Percentiles rank a stretch among this genome's conserved stretches.
These are phyloP conservation scores for Lepisosteus osseus DNA, from an alignment of 2,113 vertebrate species.

Conservation along the genomic window DNA sequence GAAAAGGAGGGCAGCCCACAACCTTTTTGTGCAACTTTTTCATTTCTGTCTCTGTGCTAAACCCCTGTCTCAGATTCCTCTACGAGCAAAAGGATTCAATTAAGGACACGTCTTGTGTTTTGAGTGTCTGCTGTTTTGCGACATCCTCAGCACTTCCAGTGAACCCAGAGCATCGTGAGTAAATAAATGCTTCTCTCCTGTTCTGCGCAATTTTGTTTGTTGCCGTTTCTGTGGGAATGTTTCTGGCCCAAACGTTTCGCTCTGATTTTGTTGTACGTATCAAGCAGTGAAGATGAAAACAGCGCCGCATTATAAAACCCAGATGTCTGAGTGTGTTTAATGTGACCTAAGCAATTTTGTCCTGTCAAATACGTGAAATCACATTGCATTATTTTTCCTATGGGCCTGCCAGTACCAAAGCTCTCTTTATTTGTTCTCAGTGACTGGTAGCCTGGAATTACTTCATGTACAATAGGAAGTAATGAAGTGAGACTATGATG, in stretches of 20 bases:
- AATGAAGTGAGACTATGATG: not conserved
- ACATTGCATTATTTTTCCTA: slow-evolving; percentile 26
- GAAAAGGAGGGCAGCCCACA: too few relatives aligned
- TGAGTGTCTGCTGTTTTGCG: too few relatives aligned
- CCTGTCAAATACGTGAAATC: slow-evolving; percentile 26
- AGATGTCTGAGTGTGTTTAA: slow-evolving; percentile 23
- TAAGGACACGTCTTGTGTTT: too few relatives aligned
- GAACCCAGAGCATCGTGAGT: not conserved
- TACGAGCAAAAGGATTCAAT: too few relatives aligned
- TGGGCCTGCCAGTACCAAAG: slow-evolving; percentile 18
- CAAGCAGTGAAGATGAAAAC: slow-evolving; percentile 1
- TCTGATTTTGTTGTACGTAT: slow-evolving; percentile 8
- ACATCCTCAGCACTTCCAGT: not conserved
- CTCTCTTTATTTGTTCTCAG: slow-evolving; percentile 10
- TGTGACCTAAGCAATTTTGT: slow-evolving; percentile 23
- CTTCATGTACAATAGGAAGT: slow-evolving; percentile 1
- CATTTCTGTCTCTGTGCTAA: too few relatives aligned
- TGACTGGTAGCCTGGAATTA: slow-evolving; percentile 10
- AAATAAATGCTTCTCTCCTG: not conserved
- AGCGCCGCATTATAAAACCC: slow-evolving; percentile 13
- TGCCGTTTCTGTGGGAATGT: slow-evolving; percentile 10
- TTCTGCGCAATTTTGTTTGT: not conserved
- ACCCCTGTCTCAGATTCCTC: too few relatives aligned
- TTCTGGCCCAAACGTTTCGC: slow-evolving; percentile 7
- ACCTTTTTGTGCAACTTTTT: too few relatives aligned